phyloP scores from a whole-genome alignment of 2,797 vertebrate genomes.

The Syngnathus acus region DNA sequence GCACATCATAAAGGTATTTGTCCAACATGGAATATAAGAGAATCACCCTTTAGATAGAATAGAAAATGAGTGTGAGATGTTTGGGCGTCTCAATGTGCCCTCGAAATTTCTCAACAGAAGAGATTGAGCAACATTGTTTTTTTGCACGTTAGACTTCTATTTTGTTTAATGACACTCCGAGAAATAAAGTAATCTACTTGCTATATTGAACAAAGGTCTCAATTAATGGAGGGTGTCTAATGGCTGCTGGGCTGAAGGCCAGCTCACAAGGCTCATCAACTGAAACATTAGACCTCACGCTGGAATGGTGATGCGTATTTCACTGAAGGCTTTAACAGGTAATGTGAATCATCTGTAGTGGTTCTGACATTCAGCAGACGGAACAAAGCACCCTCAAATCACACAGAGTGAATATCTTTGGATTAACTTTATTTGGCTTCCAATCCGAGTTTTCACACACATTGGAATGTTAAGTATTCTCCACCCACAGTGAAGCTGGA shows the following conservation, averaged over 20 bases:
- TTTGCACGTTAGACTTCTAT: neutral
- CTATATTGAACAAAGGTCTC: conserved; percentile 6
- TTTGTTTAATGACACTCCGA: neutral
- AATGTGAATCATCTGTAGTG: neutral
- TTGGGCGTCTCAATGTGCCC: neutral
- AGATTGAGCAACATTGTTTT: too few relatives aligned
- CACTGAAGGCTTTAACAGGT: neutral
- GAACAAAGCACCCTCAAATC: neutral
- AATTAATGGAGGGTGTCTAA: conserved; percentile 8
- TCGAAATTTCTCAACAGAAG: neutral
- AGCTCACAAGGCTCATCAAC: conserved; percentile 24
- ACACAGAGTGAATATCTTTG: neutral
- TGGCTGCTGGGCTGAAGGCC: conserved; percentile 13
- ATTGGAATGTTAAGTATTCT: neutral
- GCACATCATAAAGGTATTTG: neutral
- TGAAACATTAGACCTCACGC: conserved; percentile 6
- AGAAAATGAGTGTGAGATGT: neutral
- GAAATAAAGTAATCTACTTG: conserved; percentile 2
- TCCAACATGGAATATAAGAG: neutral
- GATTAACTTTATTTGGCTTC: neutral
- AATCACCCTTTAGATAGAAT: neutral
- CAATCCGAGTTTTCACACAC: neutral
- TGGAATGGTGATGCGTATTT: neutral
- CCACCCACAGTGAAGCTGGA: neutral
- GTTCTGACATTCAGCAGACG: neutral